Evolutionary conservation across 1,140 invertebrate species (phyloP), one percentile per base, ranked within the genome.

Genomic region (Mesaphorura yosii): DNA sequence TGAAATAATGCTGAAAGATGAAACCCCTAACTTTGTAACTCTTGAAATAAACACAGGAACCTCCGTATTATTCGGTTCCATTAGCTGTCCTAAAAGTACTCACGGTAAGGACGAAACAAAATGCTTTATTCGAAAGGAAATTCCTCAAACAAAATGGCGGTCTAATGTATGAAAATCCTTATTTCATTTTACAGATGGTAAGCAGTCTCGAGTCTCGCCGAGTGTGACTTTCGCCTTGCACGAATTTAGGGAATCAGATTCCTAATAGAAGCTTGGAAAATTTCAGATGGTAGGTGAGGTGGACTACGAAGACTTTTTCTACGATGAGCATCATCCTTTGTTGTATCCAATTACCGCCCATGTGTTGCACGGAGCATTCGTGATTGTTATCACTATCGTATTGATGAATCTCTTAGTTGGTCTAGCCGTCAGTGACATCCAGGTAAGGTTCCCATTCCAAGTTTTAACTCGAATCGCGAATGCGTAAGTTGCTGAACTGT

Each of bases 371-470:
- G 66, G 84, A 2, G 72, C 77, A 28, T 89, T 88, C 70, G 81
- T 88, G 0, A 68, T 89, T 1, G 67, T 89, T 1, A 82, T 88
- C 0, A 88, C 85, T 0, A 77, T 90, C 15, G 86, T 90, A 61
- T 66, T 89, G 39, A 86, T 85, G 22, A 89, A 90, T 70, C 66
- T 90, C 3, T 75, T 88, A 66, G 81, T 88, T 15, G 59, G 61
- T 7, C 46, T 63, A 22, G 61, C 61, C 17, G 61, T 63, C 2
- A 51, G 57, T 47, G 60, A 62, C 42, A 62, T 62, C 34, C 57
- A 59, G 40, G 60, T 59, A 25, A 38, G 23, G 15, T 7, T 26
- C 10, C 27, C 14, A n/a, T 23, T n/a, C n/a, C n/a, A n/a, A n/a
- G 5, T n/a, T n/a, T n/a, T n/a, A n/a, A n/a, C n/a, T n/a, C n/a